phyloP scores from a whole-genome alignment of 2,888 invertebrate genomes.

The Dynastes maya region DNA sequence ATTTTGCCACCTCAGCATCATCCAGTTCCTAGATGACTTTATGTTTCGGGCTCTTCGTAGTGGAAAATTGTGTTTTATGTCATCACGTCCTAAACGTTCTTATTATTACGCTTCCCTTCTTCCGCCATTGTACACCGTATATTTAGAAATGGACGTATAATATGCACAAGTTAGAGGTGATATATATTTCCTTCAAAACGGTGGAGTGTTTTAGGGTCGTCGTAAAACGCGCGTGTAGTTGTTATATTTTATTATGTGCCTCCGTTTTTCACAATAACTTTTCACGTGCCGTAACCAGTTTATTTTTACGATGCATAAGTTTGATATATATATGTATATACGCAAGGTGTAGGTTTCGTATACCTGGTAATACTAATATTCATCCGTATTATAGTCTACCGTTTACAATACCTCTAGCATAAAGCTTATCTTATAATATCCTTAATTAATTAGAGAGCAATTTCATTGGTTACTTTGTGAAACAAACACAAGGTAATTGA shows the following conservation, averaged over 20 bases:
- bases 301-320: conserved; percentile 35
- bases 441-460: no score
- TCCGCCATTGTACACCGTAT: conserved; percentile 7
- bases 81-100: conserved; percentile 37
- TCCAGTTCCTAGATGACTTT: conserved; percentile 17
- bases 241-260: conserved; percentile 34
- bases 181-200: conserved; percentile 27
- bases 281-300: conserved; percentile 36
- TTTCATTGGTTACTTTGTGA: no score
- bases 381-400: no score
- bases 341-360: not conserved
- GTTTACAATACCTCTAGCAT: no score
- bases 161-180: conserved; percentile 35
- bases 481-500: no score
- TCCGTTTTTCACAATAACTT: conserved; percentile 30
- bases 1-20: conserved; percentile 18
- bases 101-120: conserved; percentile 35
- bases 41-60: conserved; percentile 34
- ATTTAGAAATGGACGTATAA: conserved; percentile 30
- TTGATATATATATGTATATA: conserved; percentile 2
- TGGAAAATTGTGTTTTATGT: conserved; percentile 45
- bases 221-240: conserved; percentile 31
- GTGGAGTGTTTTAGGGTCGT: conserved; percentile 18
- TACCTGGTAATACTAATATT: not conserved
- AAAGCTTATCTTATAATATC: no score